Conservation (phyloP, 2,797 vertebrate species). For the Pagetopsis macropterus region DNA sequence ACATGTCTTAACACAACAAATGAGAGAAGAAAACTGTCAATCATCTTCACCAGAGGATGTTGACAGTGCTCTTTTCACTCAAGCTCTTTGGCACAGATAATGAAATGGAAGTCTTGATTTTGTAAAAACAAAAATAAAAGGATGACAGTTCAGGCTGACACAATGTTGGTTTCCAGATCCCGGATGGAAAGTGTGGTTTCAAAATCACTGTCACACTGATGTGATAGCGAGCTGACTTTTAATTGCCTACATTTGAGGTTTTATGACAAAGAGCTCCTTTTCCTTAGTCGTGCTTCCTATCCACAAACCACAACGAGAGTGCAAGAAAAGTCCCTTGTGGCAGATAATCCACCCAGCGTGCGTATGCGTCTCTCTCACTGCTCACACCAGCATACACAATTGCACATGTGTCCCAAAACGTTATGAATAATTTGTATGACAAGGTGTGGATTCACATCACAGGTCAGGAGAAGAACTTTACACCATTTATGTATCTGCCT, state of each 20-base stretch:
- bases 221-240: constrained; percentile 45
- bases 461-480: background rate
- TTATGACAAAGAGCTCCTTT: constrained; percentile 31
- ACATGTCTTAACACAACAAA: constrained; percentile 26
- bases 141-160: constrained; percentile 43
- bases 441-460: constrained; percentile 1
- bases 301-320: constrained; percentile 41
- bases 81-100: constrained; percentile 64
- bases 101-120: constrained; percentile 64
- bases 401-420: constrained; percentile 16
- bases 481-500: constrained; percentile 25
- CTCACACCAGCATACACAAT: constrained; percentile 25
- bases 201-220: constrained; percentile 33
- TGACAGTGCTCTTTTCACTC: constrained; percentile 46
- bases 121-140: constrained; percentile 28
- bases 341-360: constrained; percentile 39
- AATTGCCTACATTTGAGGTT: constrained; percentile 63
- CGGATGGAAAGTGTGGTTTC: constrained; percentile 33
- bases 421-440: constrained; percentile 15
- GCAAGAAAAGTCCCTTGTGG: constrained; percentile 40
- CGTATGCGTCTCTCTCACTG: constrained; percentile 25
- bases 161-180: constrained; percentile 31
- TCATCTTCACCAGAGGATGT: constrained; percentile 33
- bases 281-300: constrained; percentile 33
- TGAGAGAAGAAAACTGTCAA: constrained; percentile 2